phyloP scores from a whole-genome alignment of 2,888 invertebrate genomes.

The Rhagonycha lutea region DNA sequence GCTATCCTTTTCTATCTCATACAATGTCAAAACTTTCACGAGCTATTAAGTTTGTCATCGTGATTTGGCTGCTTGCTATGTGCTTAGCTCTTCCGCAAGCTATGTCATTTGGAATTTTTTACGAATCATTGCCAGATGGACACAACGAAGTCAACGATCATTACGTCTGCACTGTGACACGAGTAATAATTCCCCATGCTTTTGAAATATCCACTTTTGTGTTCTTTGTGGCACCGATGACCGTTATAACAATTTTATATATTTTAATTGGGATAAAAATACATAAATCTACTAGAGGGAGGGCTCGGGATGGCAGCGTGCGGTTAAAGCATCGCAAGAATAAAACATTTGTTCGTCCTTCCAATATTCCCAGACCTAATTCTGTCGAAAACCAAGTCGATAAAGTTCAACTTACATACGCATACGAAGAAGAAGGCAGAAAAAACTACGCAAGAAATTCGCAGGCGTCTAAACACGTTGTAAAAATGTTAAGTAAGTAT shows the following conservation, averaged over 20 bases:
- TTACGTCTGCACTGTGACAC: constrained; percentile 50
- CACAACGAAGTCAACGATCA: constrained; percentile 46
- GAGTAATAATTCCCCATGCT: constrained; percentile 53
- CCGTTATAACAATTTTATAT: constrained; percentile 62
- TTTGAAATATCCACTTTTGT: constrained; percentile 61
- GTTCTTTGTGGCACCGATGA: constrained; percentile 65
- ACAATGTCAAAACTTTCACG: constrained; percentile 83
- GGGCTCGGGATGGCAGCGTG: constrained; percentile 48
- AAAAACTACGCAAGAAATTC: constrained; percentile 53
- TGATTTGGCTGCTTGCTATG: constrained; percentile 80
- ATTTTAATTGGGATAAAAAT: constrained; percentile 55
- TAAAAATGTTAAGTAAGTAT: constrained; percentile 65
- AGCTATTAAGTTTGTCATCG: constrained; percentile 72
- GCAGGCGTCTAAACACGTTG: constrained; percentile 54
- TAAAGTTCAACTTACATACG: constrained; percentile 30
- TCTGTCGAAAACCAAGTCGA: constrained; percentile 35
- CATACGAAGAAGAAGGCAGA: constrained; percentile 47
- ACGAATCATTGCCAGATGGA: constrained; percentile 38
- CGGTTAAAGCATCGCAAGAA: constrained; percentile 47
- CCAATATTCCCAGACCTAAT: constrained; percentile 37
- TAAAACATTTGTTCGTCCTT: constrained; percentile 36
- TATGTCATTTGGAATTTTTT: constrained; percentile 76
- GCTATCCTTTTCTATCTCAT: constrained; percentile 82
- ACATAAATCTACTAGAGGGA: constrained; percentile 47
- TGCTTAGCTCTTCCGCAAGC: constrained; percentile 78